Percentiles rank a stretch among this genome's conserved stretches.
Evolutionary conservation across 2,888 invertebrate species (phyloP).

Genomic region (Drosophila subsilvestris): DNA sequence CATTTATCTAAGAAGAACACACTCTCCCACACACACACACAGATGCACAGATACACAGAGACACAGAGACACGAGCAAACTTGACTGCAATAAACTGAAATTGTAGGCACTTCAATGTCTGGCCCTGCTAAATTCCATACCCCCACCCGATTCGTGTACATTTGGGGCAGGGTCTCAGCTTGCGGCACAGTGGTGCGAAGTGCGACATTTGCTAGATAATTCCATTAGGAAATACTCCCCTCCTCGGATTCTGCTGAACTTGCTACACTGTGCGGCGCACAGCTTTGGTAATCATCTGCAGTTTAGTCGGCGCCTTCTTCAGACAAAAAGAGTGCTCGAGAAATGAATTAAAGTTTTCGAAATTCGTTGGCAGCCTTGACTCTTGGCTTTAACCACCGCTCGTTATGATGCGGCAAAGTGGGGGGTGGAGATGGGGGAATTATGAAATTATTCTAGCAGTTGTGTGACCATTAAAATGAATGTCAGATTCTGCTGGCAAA

Average conservation of each 20-base stretch:
- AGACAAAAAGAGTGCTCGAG: constrained; percentile 42
- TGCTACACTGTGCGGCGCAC: constrained; percentile 13
- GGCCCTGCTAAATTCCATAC: background rate
- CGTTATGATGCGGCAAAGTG: constrained; percentile 24
- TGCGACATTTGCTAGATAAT: too few species aligned
- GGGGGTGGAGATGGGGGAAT: background rate
- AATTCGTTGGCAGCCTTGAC: constrained; percentile 36
- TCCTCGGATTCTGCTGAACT: background rate
- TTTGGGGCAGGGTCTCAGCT: background rate
- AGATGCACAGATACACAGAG: background rate
- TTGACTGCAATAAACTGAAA: constrained; percentile 47
- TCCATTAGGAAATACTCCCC: background rate
- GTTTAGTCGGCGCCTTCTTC: constrained; percentile 45
- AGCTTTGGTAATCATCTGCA: constrained; percentile 34
- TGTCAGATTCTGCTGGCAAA: constrained; percentile 17
- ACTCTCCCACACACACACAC: constrained; percentile 12
- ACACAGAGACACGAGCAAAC: constrained; percentile 17
- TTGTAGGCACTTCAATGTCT: constrained; percentile 32
- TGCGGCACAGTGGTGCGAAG: constrained; percentile 16
- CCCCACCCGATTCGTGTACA: background rate
- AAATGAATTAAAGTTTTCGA: constrained; percentile 50
- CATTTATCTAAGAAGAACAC: constrained; percentile 45
- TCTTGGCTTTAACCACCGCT: constrained; percentile 28
- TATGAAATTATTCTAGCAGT: constrained; percentile 23
- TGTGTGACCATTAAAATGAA: constrained; percentile 43